Evolutionary conservation across 2,113 vertebrate genomes (phyloP), one percentile per base, ranked within the genome.

Genomic region (Numida meleagris): DNA sequence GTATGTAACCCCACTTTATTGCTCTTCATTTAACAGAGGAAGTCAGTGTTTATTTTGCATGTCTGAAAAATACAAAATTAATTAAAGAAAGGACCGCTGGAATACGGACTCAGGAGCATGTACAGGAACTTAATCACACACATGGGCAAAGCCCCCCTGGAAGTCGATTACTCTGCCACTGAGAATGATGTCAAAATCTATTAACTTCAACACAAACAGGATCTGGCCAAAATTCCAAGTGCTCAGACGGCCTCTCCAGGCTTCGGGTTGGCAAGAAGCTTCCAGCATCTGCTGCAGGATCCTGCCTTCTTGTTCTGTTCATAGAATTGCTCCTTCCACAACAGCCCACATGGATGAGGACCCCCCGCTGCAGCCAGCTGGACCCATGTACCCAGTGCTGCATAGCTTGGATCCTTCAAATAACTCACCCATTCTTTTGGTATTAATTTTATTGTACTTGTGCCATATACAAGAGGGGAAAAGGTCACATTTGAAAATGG

Each of bases 41-140:
- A 96, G 95, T 91, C 71, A 63, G 27, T 93, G 89, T 94, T 96
- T 95, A 43, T 93, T 95, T 94, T 82, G 90, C 43, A 67, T 77
- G 50, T 87, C 88, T 93, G 82, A 87, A 82, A 94, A 92, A 25
- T 27, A 88, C 91, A 95, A 90, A 83, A 70, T 86, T 86, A 81
- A 61, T 97, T 95, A 78, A 89, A 95, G 82, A 81, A 95, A 65
- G 5, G 66, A 24, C 61, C 1, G 0, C 14, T 75, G 70, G 88
- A 88, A 95, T 63, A 61, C 68, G 40, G 91, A 38, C 46, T 75
- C 61, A 48, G 89, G 82, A 91, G 85, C 87, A 78, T 48, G 72
- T 51, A 21, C 40, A 29, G 43, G 53, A 17, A 34, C 48, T 84
- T 96, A 78, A 95, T 78, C 72, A 67, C 79, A 58, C 6, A 14